Base-by-base conservation (phyloP, 2,888 invertebrate genomes). In the Lasioglossum morio region DNA sequence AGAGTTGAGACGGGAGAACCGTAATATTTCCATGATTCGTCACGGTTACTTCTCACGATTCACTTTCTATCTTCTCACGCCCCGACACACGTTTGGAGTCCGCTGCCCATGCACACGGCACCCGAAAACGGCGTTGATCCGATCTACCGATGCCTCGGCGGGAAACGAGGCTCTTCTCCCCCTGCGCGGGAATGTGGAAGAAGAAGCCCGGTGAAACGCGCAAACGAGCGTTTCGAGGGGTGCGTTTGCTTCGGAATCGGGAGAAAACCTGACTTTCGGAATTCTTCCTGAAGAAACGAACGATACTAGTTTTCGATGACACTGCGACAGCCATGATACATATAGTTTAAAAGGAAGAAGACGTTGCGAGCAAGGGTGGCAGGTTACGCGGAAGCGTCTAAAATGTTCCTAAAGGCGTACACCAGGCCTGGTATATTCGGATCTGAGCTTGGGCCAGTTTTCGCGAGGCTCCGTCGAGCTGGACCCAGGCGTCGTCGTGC, bases 21-120 rank as follows among this genome's bases (percentile, higher is more conserved):
- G 60, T 75, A 75, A 74, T 72, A 85, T 79, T 69, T 76, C 72
- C 79, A 76, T 72, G 79, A 46, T 83, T 78, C 84, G 84, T 83
- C 84, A 79, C 78, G 84, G 72, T 74, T 60, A 48, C 75, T 83
- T 85, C 85, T 66, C 85, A 79, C 84, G 79, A 85, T 85, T 85
- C 85, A 76, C 84, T 85, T 83, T 85, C 85, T 75, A 75, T 70
- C 84, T 83, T 85, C 85, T 85, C 84, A 79, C 84, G 79, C 63
- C 72, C 85, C 72, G 79, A 40, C 84, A 40, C 84, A 73, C 73
- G 60, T 82, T 77, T 23, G 53, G 77, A 77, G 77, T 82, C 82
- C 82, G 46, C 57, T 66, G 48, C 66, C 19, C 43, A 23, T 46
- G 46, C 40, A 43, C 27, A 53, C 77, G 77, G 40, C 7, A 60